These are phyloP conservation scores for Cyanistes caeruleus DNA, from an alignment of 2,113 vertebrate species.

Conservation along the genomic window DNA sequence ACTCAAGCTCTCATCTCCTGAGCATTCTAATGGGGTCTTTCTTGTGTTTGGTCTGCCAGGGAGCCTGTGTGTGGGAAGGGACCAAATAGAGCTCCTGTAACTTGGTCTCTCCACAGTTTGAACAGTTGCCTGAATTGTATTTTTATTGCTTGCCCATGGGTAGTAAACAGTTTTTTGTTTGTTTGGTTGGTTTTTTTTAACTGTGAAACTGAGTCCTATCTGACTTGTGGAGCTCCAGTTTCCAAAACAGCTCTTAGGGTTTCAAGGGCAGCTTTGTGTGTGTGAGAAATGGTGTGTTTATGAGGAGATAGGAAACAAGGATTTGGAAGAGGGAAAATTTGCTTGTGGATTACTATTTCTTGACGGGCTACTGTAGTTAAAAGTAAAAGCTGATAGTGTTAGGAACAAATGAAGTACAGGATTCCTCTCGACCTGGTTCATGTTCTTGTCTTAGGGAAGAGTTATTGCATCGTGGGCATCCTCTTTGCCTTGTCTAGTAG, in stretches of 20 bases:
- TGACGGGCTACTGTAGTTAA: neutral
- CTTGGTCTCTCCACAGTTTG: neutral
- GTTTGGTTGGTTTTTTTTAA: too few relatives aligned
- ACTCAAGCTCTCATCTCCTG: neutral
- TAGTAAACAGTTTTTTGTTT: too few relatives aligned
- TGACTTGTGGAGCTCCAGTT: neutral
- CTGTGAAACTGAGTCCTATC: neutral
- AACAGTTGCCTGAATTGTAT: neutral
- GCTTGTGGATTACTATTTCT: neutral
- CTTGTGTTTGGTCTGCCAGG: neutral
- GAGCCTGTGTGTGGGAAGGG: neutral
- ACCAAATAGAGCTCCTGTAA: neutral
- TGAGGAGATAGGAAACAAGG: neutral
- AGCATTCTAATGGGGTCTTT: neutral
- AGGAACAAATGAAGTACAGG: neutral
- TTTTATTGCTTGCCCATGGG: neutral
- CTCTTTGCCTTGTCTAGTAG: neutral
- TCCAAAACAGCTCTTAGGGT: neutral
- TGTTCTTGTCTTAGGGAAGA: neutral
- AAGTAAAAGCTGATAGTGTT: neutral
- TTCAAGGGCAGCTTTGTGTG: neutral
- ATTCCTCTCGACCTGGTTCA: neutral
- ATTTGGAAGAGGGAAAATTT: neutral
- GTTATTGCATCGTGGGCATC: fast-evolving
- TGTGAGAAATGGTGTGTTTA: fast-evolving